Conservation (phyloP, 92 coral and sea anemone genomes). For the Phenganax subtilis region DNA sequence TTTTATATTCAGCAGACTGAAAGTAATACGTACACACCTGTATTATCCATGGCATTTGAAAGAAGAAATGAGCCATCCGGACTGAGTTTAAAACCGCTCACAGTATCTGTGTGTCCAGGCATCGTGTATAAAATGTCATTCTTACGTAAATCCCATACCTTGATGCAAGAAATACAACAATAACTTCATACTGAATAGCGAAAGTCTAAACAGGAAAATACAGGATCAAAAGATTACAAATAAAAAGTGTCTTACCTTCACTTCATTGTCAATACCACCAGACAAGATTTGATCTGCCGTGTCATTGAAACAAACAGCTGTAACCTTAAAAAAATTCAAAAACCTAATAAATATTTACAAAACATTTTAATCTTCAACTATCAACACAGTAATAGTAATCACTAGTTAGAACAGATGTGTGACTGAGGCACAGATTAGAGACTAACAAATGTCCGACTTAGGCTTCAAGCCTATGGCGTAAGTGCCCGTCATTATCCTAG, state of each 20-base stretch:
- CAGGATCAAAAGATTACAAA: neutral
- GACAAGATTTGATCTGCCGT: conserved; percentile 91
- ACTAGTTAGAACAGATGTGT: no score
- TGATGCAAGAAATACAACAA: neutral
- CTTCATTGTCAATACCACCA: conserved; percentile 94
- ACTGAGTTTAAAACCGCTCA: conserved; percentile 78
- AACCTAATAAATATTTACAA: neutral
- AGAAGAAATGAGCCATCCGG: conserved; percentile 92
- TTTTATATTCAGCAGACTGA: neutral
- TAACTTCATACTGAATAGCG: no score
- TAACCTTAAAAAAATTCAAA: conserved; percentile 55
- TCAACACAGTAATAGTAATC: no score
- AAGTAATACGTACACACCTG: conserved; percentile 49
- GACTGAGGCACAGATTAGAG: no score
- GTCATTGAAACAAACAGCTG: conserved; percentile 88
- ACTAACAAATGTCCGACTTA: no score
- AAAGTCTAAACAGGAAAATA: no score
- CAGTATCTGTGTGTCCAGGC: conserved; percentile 98
- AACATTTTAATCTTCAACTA: neutral
- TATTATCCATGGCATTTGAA: conserved; percentile 93
- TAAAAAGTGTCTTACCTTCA: conserved; percentile 55
- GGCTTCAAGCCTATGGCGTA: no score
- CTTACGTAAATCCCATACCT: conserved; percentile 98
- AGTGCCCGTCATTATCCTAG: no score
- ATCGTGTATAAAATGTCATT: conserved; percentile 87